A percentile compares a stretch with the other conserved stretches of the same genome.
phyloP scores from a whole-genome alignment of 2,797 vertebrate genomes.

The Falco novaeseelandiae region DNA sequence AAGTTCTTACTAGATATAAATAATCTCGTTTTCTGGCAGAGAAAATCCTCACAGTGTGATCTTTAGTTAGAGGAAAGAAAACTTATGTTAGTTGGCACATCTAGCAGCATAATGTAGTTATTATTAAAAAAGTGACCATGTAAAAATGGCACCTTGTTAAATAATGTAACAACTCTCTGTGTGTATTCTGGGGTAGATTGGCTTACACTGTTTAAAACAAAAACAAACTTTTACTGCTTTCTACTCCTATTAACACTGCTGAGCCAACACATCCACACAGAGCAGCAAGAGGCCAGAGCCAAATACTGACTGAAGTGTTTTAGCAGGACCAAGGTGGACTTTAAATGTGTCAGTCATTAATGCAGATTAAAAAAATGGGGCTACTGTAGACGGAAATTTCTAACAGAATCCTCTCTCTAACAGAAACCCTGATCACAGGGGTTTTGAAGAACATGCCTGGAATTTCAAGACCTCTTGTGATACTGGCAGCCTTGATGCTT shows the following conservation, averaged over 20 bases:
- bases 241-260: background rate
- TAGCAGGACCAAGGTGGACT: background rate
- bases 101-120: conserved; percentile 31
- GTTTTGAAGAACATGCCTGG: background rate
- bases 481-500: background rate
- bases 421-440: background rate
- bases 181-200: conserved; percentile 5
- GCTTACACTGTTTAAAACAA: conserved; percentile 44
- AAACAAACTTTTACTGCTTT: conserved; percentile 48
- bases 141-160: conserved; percentile 64
- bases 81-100: conserved; percentile 40
- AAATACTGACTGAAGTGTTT: conserved; percentile 11
- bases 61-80: conserved; percentile 49
- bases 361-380: background rate
- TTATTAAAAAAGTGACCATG: conserved; percentile 46
- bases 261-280: background rate
- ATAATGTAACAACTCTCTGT: background rate
- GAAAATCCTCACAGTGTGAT: conserved; percentile 29
- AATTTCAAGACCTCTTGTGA: background rate
- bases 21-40: conserved; percentile 50
- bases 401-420: background rate
- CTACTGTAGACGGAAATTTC: background rate
- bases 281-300: background rate
- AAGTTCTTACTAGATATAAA: conserved; percentile 55
- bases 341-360: conserved; percentile 1